These are phyloP conservation scores for Papilio polytes DNA, from an alignment of 1,140 invertebrate species.

Conservation along the genomic window DNA sequence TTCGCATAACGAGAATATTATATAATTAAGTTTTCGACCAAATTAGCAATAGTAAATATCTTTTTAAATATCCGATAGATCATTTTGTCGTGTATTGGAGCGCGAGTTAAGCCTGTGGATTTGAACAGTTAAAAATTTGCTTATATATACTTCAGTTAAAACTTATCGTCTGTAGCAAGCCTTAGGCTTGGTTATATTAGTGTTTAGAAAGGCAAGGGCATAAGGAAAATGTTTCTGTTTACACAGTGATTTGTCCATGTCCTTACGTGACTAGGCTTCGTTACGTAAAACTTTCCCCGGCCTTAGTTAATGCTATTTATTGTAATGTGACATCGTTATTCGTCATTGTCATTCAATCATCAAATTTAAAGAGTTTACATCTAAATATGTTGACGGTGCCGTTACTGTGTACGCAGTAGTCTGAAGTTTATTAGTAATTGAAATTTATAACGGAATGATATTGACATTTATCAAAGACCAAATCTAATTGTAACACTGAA, in stretches of 20 bases:
- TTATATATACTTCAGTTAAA: not conserved
- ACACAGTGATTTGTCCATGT: conserved; percentile 6
- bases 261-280: conserved; percentile 24
- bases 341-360: not conserved
- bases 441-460: too few species aligned
- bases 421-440: too few species aligned
- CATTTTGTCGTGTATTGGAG: too few species aligned
- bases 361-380: not conserved
- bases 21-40: too few species aligned
- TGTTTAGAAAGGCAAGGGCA: conserved; percentile 25
- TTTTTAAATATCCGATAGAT: too few species aligned
- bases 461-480: too few species aligned
- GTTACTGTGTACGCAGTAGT: not conserved
- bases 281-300: conserved; percentile 25
- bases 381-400: not conserved
- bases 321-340: conserved; percentile 1
- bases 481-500: too few species aligned
- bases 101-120: too few species aligned
- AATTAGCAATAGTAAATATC: too few species aligned
- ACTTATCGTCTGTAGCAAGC: too few species aligned
- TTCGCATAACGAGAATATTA: too few species aligned
- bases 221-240: conserved; percentile 19
- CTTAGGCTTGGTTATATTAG: not conserved
- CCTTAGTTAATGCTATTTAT: not conserved
- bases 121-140: too few species aligned